A percentile compares a stretch with the other conserved stretches of the same genome.
Conservation (phyloP, 2,113 vertebrate genomes). For the Aegotheles bennettii region DNA sequence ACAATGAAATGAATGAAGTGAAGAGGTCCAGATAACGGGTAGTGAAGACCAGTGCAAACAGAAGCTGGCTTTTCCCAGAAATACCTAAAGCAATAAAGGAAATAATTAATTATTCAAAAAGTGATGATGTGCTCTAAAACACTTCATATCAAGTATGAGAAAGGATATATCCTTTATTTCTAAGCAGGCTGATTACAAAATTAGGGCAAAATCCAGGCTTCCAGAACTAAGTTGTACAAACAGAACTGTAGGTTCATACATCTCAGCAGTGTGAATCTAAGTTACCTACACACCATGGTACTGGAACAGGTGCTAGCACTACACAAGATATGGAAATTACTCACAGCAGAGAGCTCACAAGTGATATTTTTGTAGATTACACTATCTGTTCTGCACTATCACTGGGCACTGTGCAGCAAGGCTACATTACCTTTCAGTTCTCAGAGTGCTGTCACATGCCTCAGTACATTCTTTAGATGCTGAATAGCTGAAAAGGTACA, state of each 20-base stretch:
- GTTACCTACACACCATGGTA: background rate
- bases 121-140: background rate
- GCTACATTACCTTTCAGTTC: background rate
- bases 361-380: background rate
- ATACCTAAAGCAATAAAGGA: conserved; percentile 82
- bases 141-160: background rate
- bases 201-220: background rate
- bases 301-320: background rate
- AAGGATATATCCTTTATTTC: background rate
- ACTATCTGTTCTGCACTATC: background rate
- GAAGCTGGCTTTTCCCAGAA: conserved; percentile 97
- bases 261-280: rapidly evolving
- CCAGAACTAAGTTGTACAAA: background rate
- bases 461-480: background rate
- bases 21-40: conserved; percentile 98
- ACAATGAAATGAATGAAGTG: conserved; percentile 96
- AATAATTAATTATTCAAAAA: conserved; percentile 38
- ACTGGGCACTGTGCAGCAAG: background rate
- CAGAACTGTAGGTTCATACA: background rate
- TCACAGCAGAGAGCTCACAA: background rate
- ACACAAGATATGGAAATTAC: background rate
- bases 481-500: background rate
- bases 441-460: background rate
- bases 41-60: conserved; percentile 97
- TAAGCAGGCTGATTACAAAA: background rate